Base-by-base conservation (phyloP, 2,888 invertebrate genomes). In the Chrysomela aeneicollis region DNA sequence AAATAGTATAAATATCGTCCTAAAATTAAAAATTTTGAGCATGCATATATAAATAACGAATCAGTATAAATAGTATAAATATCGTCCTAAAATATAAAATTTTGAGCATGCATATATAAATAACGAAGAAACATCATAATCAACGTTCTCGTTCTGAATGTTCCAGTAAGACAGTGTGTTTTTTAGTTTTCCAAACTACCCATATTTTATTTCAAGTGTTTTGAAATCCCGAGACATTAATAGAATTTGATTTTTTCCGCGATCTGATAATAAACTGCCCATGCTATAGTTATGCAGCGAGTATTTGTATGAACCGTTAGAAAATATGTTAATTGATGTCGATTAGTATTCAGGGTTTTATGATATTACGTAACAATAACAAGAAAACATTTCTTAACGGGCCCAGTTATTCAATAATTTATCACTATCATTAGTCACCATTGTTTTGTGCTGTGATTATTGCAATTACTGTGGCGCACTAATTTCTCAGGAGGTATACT, bases 331-430 rank as follows among this genome's bases (percentile, higher is more conserved):
- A 42, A 42, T 42, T 42, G 15, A 1, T 15, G 42, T 42, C 42
- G 42, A 42, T 42, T 42, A 42, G 50, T 57, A 64, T 64, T 64
- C 64, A 64, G 30, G 46, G 50, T 19, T 42, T 15, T 64, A 52
- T 58, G 51, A n/a, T 15, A 64, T 64, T 64, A 52, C 64, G 61
- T 64, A 61, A 64, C 42, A 52, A 55, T 46, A 57, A 51, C 64
- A 61, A 62, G 57, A 47, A 42, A 62, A 61, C 60, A 55, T 64
- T 64, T 57, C 61, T 58, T 50, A 64, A 64, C 60, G 37, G 61
- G 47, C 55, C 42, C 51, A 64, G 50, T 57, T 61, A 55, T 61
- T 61, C 60, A 52, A 57, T 64, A 61, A 61, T 57, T 53, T 59
- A 46, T 61, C 51, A 46, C 46, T 42, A 15, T 42, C 46, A 57